Base-by-base conservation (phyloP, 2,797 vertebrate species). In the Muscicapa comitata region DNA sequence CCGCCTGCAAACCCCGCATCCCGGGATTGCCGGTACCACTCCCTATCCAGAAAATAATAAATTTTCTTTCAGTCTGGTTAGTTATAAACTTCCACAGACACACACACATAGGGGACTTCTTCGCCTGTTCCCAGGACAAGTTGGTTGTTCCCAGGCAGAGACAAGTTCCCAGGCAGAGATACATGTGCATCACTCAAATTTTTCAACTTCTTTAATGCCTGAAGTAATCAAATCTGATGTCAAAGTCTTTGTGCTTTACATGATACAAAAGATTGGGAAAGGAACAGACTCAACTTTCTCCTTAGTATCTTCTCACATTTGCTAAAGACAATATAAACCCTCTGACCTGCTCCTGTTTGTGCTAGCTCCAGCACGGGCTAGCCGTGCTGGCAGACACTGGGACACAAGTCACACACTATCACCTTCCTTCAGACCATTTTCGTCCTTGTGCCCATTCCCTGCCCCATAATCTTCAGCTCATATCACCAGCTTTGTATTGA, bases 351-450 rank as follows among this genome's bases (percentile, higher is more conserved):
- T 45, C 70, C 58, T 51, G 25, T 4, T 61, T 6, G 21, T 61
- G 40, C 43, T 68, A 42, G 48, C n/a, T 61, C 2, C 3, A 65
- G 47, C 4, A 0, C 17, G 21, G 42, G 66, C 45, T 31, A 31
- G 63, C 33, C 4, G 0, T 11, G 17, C 53, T 40, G 59, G 33
- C 21, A 17, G 12, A 33, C 47, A 9, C 33, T 31, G 65, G 23
- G 65, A 28, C 50, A 4, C 26, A 50, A 31, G 19, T 57, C 62
- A 9, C 0, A 0, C 3, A 2, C 23, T 38, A 40, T 54, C 67
- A 42, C n/a, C 65, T 71, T 53, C 33, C 48, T 71, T 38, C 1
- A 3, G 58, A 57, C 33, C 9, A 1, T 62, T 77, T 48, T 23
- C 54, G 17, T 83, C 47, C 58, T 55, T 67, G n/a, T 55, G n/a